Conservation (phyloP, 2,113 vertebrate species). For the Benthochromis sp. region DNA sequence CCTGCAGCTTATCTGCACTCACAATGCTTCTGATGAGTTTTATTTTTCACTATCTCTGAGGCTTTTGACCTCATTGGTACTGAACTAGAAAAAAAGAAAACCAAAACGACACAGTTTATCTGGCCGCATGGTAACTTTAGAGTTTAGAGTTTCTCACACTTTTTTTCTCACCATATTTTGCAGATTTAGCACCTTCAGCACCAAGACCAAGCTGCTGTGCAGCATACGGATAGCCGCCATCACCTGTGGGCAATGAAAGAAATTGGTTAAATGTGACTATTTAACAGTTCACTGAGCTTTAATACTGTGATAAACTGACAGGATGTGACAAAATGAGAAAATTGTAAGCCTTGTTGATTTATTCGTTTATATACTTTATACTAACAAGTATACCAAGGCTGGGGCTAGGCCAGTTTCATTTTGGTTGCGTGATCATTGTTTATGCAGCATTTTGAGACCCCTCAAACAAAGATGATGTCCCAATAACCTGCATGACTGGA, state of each 20-base stretch:
- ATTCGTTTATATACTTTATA: background rate
- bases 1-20: background rate
- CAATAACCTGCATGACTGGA: background rate
- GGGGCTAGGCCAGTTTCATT: background rate
- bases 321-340: background rate
- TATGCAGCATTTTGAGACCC: background rate
- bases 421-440: background rate
- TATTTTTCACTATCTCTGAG: background rate
- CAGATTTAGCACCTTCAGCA: constrained; percentile 56
- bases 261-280: background rate
- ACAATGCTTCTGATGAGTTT: background rate
- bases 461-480: background rate
- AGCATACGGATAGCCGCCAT: constrained; percentile 56
- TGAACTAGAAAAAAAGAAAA: background rate
- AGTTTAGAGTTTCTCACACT: background rate
- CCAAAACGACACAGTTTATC: background rate
- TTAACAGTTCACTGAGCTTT: background rate
- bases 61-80: background rate
- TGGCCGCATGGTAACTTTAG: background rate
- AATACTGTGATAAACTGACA: background rate
- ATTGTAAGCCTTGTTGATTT: background rate
- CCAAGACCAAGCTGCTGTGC: constrained; percentile 56
- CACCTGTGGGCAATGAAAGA: constrained; percentile 32
- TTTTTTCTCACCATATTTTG: constrained; percentile 61
- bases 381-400: background rate